Evolutionary conservation across 2,888 invertebrate species (phyloP), one percentile per base, ranked within the genome.

Genomic region (Merodon equestris): DNA sequence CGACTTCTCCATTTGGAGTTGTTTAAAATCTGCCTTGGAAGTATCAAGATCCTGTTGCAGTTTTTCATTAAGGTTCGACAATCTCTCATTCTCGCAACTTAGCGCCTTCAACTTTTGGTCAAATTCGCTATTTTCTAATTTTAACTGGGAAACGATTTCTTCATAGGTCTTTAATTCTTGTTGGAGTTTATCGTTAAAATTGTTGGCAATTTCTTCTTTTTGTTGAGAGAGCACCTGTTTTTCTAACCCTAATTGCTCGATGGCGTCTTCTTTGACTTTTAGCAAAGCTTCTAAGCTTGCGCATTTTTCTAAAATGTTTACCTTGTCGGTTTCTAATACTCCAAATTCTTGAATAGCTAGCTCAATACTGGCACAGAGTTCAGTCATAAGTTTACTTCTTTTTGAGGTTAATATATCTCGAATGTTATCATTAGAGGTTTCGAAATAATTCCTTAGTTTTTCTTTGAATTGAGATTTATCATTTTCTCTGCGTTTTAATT

Each of bases 81-180:
- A 60, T n/a, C 64, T 82, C 2, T 47, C 74, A 10, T 75, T 79
- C 18, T 83, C 85, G 10, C 50, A 51, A 1, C 71, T 48, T 0
- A 83, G 44, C 3, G 84, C 83, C 15, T 86, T 85, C 10, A 86
- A 72, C 61, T 85, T 85, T 18, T 85, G 84, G 0, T 77, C 56
- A 2, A 83, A 72, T 47, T 86, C 85, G 9, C 66, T 61, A 1
- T 64, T 70, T 0, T 70, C 42, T 7, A 15, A 19, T 15, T 70
- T 66, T 18, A 76, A 27, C 0, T 14, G 36, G 9, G 45, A 64
- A 1, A 38, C 10, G 1, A 92, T 89, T 83, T 92, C 91, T 68
- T 91, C 91, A 83, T 90, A 91, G 47, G 90, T 91, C 56, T 92
- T 91, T 45, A 93, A 85, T 84, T 93, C 92, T 5, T 89, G 85